Percentiles rank a stretch among this genome's conserved stretches.
Evolutionary conservation across 2,888 invertebrate genomes (phyloP).

Genomic region (Periphyllus acericola): DNA sequence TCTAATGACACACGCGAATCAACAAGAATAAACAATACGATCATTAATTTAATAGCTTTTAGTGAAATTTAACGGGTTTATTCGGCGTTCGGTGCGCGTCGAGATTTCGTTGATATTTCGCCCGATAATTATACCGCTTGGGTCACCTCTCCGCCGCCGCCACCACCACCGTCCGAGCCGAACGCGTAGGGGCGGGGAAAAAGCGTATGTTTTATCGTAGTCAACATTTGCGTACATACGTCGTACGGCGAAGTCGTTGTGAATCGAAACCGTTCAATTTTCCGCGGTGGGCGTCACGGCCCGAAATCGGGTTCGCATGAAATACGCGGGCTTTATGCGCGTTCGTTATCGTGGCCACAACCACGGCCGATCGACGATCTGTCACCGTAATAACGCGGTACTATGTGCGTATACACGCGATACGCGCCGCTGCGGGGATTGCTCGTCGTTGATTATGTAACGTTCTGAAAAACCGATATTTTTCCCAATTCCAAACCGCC

Average conservation of each 20-base stretch:
- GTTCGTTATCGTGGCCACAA: neutral
- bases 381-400: neutral
- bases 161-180: neutral
- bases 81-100: neutral
- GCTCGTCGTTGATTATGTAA: neutral
- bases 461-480: neutral
- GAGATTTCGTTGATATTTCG: neutral
- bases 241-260: neutral
- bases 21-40: slow-evolving; percentile 23
- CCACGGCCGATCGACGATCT: neutral
- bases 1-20: slow-evolving; percentile 40
- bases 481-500: neutral
- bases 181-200: neutral
- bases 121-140: neutral
- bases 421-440: neutral
- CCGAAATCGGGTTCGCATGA: neutral
- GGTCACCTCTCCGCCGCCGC: neutral
- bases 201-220: neutral
- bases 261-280: neutral
- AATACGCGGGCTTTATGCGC: neutral
- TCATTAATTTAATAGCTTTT: slow-evolving; percentile 15
- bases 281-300: neutral
- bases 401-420: too few relatives aligned
- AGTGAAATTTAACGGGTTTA: slow-evolving; percentile 6
- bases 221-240: neutral